A percentile compares a stretch with the other conserved stretches of the same genome.
These are phyloP conservation scores for Conger conger DNA, from an alignment of 2,113 vertebrate species.

Conservation along the genomic window DNA sequence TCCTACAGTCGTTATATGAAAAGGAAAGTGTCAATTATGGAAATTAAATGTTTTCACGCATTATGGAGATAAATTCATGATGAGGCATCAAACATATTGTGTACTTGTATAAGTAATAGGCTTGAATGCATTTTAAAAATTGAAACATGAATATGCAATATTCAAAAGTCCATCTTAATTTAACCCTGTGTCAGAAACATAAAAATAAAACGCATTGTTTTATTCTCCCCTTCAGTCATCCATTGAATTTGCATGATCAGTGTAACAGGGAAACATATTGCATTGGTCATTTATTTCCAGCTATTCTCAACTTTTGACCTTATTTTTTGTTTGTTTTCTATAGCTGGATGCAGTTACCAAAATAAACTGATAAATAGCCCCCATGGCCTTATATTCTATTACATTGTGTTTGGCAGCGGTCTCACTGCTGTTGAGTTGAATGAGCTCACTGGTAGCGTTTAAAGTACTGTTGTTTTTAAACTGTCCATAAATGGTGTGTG, in stretches of 20 bases:
- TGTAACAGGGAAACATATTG: neutral
- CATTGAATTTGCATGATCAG: too few relatives aligned
- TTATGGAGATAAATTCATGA: too few relatives aligned
- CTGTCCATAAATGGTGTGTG: neutral
- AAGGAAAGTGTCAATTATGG: too few relatives aligned
- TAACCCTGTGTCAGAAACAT: neutral
- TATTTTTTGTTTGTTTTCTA: neutral
- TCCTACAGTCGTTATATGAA: too few relatives aligned
- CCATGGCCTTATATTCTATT: neutral
- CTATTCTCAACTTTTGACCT: conserved; percentile 4
- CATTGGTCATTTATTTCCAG: neutral
- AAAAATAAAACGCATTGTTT: too few relatives aligned
- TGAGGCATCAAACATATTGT: too few relatives aligned
- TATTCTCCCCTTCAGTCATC: too few relatives aligned
- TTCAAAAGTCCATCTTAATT: neutral
- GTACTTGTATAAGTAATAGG: too few relatives aligned
- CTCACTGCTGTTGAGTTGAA: neutral
- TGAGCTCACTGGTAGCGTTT: neutral
- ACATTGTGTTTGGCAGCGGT: neutral
- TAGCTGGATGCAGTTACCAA: neutral
- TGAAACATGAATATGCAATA: neutral
- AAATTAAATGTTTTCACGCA: too few relatives aligned
- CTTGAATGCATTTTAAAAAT: too few relatives aligned
- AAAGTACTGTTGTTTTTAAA: neutral
- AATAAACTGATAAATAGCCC: neutral